A percentile compares a stretch with the other conserved stretches of the same genome.
These are phyloP conservation scores for Pangasius sanitwongsei DNA, from an alignment of 2,797 vertebrate genomes.

Conservation along the genomic window DNA sequence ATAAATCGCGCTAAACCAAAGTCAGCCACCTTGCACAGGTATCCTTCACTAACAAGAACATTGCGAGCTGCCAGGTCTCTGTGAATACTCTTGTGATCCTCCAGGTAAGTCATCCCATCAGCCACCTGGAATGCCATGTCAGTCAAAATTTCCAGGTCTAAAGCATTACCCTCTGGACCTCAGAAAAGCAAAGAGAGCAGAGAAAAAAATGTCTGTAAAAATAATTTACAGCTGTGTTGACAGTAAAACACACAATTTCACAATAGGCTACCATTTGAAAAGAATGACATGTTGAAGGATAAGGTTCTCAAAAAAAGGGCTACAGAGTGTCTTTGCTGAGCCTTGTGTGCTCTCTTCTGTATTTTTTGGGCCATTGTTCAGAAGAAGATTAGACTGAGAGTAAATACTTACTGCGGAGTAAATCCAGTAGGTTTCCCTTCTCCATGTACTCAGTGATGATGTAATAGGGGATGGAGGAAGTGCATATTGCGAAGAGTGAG, in stretches of 20 bases:
- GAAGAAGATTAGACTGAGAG: neutral
- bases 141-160: conserved; percentile 64
- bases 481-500: conserved; percentile 78
- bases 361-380: neutral
- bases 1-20: conserved; percentile 84
- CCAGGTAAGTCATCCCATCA: conserved; percentile 84
- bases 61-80: conserved; percentile 85
- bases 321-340: neutral
- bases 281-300: neutral
- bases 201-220: too few relatives aligned
- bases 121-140: conserved; percentile 82
- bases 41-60: conserved; percentile 80
- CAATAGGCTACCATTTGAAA: neutral
- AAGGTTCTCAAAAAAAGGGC: neutral
- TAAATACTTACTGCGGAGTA: conserved; percentile 66
- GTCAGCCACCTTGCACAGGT: conserved; percentile 86
- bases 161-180: conserved; percentile 69
- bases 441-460: conserved; percentile 85
- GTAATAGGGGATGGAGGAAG: conserved; percentile 72
- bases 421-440: conserved; percentile 78
- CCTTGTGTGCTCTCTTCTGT: too few relatives aligned
- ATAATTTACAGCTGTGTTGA: neutral
- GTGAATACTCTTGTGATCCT: conserved; percentile 81
- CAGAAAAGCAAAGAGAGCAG: conserved; percentile 7
- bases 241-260: neutral